Conservation (phyloP, 2,113 vertebrate species). For the Empidonax alnorum region DNA sequence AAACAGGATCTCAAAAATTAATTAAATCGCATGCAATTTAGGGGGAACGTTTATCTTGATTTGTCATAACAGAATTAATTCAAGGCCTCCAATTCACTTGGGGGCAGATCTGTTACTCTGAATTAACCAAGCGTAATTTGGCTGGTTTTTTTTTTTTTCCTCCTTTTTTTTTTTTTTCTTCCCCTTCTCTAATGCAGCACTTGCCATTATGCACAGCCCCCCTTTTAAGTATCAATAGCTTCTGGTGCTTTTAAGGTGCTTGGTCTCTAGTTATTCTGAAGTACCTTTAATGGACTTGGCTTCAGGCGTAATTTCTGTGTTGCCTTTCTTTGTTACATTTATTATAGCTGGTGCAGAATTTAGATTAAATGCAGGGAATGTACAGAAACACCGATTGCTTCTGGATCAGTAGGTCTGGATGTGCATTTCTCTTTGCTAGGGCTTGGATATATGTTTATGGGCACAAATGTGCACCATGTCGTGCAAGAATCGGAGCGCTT, state of each 20-base stretch:
- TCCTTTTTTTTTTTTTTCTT: constrained; percentile 12
- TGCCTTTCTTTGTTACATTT: constrained; percentile 81
- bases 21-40: constrained; percentile 99
- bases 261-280: constrained; percentile 92
- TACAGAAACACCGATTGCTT: constrained; percentile 70
- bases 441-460: constrained; percentile 30
- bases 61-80: constrained; percentile 99
- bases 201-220: constrained; percentile 93
- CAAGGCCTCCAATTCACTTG: constrained; percentile 99
- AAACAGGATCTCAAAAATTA: constrained; percentile 97
- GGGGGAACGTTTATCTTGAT: constrained; percentile 99
- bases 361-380: constrained; percentile 71
- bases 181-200: constrained; percentile 87
- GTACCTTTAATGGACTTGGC: constrained; percentile 95
- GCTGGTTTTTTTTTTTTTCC: constrained; percentile 75
- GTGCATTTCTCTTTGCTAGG: constrained; percentile 64
- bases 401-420: constrained; percentile 72
- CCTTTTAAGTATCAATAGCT: constrained; percentile 95
- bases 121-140: constrained; percentile 99
- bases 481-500: background rate
- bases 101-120: constrained; percentile 99
- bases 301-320: constrained; percentile 83
- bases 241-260: constrained; percentile 97
- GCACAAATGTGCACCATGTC: background rate
- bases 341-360: constrained; percentile 76